Conservation (phyloP, 2,113 vertebrate genomes). For the Tachysurus fulvidraco region DNA sequence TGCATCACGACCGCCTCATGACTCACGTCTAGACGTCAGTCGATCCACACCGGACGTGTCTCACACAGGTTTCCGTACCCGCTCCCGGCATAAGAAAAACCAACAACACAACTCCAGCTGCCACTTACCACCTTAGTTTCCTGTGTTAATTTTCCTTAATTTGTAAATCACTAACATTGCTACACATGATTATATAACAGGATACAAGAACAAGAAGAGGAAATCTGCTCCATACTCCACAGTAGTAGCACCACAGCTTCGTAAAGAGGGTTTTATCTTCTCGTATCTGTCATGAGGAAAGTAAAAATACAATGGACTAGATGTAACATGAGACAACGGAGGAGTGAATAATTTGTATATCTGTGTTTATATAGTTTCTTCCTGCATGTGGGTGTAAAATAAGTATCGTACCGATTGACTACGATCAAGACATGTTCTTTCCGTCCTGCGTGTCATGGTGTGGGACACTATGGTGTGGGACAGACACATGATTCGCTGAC, state of each 20-base stretch:
- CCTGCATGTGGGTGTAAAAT: not conserved
- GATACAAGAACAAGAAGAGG: not conserved
- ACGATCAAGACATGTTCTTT: not conserved
- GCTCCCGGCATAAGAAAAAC: not conserved
- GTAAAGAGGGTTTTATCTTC: not conserved
- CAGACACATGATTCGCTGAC: slow-evolving; percentile 15
- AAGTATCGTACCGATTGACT: not conserved
- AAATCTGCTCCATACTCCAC: not conserved
- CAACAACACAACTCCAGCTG: not conserved
- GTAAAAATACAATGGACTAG: not conserved
- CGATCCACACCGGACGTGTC: not conserved
- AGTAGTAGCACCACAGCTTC: too few species aligned
- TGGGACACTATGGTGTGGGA: slow-evolving; percentile 43
- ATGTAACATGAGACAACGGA: not conserved
- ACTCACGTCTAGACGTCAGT: slow-evolving; percentile 11
- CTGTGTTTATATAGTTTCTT: not conserved
- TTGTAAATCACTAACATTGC: not conserved
- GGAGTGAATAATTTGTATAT: not conserved
- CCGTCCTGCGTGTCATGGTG: slow-evolving; percentile 2
- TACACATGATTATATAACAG: not conserved
- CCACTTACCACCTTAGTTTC: slow-evolving; percentile 1
- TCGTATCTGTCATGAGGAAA: not conserved
- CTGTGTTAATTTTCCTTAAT: not conserved
- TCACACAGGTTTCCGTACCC: not conserved
- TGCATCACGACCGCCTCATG: not conserved